These are phyloP conservation scores for Scaptodrosophila lebanonensis DNA, from an alignment of 1,140 invertebrate species.

Conservation along the genomic window DNA sequence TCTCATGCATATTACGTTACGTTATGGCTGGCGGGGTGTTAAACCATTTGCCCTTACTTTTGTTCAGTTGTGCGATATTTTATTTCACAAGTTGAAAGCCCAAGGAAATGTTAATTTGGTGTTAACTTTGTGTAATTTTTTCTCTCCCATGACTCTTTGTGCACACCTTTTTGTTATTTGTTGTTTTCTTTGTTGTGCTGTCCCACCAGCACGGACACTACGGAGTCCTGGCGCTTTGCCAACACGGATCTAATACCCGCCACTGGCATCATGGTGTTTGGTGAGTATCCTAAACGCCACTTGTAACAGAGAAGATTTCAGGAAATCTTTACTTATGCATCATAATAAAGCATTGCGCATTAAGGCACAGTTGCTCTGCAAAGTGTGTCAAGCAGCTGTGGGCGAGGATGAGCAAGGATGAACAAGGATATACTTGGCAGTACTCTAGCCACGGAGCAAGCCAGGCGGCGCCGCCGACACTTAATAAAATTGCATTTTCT, in stretches of 20 bases:
- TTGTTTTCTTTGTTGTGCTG: constrained; percentile 15
- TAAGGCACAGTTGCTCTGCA: constrained; percentile 1
- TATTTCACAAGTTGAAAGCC: constrained; percentile 16
- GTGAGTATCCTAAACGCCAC: constrained; percentile 78
- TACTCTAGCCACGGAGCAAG: no score
- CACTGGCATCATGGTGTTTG: constrained; percentile 92
- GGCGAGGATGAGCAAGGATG: constrained; percentile 17
- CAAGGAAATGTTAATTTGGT: constrained; percentile 68
- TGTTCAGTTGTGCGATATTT: constrained; percentile 43
- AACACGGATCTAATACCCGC: constrained; percentile 87
- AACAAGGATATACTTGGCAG: constrained; percentile 3
- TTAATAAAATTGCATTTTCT: constrained; percentile 7
- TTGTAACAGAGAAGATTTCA: neutral
- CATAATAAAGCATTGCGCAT: no score
- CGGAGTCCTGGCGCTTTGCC: constrained; percentile 86
- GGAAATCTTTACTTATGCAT: constrained; percentile 8
- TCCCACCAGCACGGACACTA: constrained; percentile 80
- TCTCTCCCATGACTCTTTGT: neutral
- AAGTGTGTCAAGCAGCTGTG: constrained; percentile 11
- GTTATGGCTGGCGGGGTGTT: neutral
- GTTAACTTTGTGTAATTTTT: constrained; percentile 58
- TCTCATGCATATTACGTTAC: constrained; percentile 38
- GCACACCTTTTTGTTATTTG: constrained; percentile 9
- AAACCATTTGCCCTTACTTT: constrained; percentile 12
- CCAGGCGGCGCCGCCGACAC: no score